These are phyloP conservation scores for Manduca sexta DNA, from an alignment of 1,140 invertebrate genomes.

Conservation along the genomic window DNA sequence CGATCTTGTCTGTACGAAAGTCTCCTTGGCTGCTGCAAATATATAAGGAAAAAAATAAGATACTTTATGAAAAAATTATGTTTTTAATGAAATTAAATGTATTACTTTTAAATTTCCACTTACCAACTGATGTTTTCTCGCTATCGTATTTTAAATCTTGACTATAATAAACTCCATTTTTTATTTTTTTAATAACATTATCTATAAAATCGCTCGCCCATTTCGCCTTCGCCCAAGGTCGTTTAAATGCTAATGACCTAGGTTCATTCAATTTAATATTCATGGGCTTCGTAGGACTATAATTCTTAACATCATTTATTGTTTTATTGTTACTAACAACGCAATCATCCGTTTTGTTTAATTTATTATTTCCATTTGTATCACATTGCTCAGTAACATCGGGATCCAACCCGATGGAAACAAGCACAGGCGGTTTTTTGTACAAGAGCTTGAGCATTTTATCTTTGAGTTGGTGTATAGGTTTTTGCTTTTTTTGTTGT, in stretches of 20 bases:
- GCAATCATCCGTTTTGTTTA: too few species aligned
- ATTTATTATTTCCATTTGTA: too few species aligned
- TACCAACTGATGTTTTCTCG: too few species aligned
- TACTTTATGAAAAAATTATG: slow-evolving; percentile 2
- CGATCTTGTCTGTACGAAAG: slow-evolving; percentile 28
- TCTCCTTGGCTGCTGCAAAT: slow-evolving; percentile 26
- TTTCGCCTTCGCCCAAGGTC: slow-evolving; percentile 37
- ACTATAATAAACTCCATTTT: slow-evolving; percentile 47
- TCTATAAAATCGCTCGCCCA: slow-evolving; percentile 56
- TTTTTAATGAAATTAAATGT: not conserved
- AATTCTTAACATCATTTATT: not conserved
- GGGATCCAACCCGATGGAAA: too few species aligned
- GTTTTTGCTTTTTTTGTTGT: slow-evolving; percentile 19
- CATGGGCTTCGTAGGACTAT: not conserved
- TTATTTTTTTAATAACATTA: slow-evolving; percentile 50
- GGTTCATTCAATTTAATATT: not conserved
- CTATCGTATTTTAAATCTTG: slow-evolving; percentile 20
- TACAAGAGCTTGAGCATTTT: slow-evolving; percentile 46
- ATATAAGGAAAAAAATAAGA: too few species aligned
- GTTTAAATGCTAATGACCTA: too few species aligned
- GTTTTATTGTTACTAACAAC: not conserved
- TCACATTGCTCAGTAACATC: too few species aligned
- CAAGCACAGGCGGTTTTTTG: slow-evolving; percentile 20
- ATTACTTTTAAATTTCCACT: not conserved
- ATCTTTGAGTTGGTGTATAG: slow-evolving; percentile 37